A percentile compares a stretch with the other conserved stretches of the same genome.
Conservation (phyloP, 2,113 vertebrate species). For the Saimiri boliviensis region DNA sequence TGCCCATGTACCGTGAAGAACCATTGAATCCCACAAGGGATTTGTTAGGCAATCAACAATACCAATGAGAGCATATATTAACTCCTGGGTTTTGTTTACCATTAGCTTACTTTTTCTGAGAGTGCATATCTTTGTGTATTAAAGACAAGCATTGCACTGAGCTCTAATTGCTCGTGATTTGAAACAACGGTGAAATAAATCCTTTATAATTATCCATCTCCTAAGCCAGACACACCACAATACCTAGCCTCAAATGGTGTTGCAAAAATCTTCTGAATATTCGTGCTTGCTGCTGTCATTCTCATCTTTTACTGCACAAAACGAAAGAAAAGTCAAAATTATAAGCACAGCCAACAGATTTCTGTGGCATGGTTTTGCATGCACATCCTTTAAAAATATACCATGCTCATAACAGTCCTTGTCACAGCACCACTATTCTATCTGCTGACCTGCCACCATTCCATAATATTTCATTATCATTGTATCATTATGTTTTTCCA, state of each 20-base stretch:
- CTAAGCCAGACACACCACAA: slow-evolving; percentile 65
- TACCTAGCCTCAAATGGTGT: slow-evolving; percentile 51
- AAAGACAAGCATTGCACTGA: slow-evolving; percentile 65
- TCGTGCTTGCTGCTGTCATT: neutral
- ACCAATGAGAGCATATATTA: slow-evolving; percentile 80
- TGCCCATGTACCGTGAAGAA: slow-evolving; percentile 65
- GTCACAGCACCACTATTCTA: neutral
- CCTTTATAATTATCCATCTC: slow-evolving; percentile 67
- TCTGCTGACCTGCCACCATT: neutral
- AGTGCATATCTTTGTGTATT: slow-evolving; percentile 72
- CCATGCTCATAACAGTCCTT: neutral
- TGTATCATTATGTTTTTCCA: neutral
- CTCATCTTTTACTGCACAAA: slow-evolving; percentile 51
- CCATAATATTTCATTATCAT: neutral
- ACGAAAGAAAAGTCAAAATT: slow-evolving; percentile 51
- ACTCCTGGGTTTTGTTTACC: slow-evolving; percentile 78
- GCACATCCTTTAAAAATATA: neutral
- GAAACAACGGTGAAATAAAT: slow-evolving; percentile 65
- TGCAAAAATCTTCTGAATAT: neutral
- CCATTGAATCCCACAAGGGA: slow-evolving; percentile 77
- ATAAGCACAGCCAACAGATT: slow-evolving; percentile 42
- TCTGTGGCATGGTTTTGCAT: neutral
- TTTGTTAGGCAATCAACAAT: slow-evolving; percentile 79
- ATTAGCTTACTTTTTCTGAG: slow-evolving; percentile 82
- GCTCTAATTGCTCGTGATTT: slow-evolving; percentile 71